A percentile compares a stretch with the other conserved stretches of the same genome.
phyloP scores from a whole-genome alignment of 1,140 invertebrate species.

The Neodiprion pinetum region DNA sequence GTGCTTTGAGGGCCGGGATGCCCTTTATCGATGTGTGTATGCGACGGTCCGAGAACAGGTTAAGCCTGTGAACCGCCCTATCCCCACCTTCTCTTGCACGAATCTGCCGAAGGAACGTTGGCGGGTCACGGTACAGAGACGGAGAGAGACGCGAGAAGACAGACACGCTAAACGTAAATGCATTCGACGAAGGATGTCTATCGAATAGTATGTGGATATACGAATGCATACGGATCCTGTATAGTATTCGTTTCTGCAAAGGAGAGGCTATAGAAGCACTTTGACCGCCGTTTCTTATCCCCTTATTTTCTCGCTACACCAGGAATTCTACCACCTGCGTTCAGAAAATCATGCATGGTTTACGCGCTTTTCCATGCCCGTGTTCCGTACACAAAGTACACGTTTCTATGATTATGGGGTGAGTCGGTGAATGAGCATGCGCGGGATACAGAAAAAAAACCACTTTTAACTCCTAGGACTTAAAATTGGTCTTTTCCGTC shows the following conservation, averaged over 20 bases:
- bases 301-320: not conserved
- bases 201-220: no score
- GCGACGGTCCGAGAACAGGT: not conserved
- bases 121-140: not conserved
- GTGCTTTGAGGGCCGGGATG: not conserved
- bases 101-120: not conserved
- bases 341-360: not conserved
- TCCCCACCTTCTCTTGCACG: not conserved
- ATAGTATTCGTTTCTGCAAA: not conserved
- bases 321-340: not conserved
- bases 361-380: no score
- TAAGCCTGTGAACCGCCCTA: not conserved
- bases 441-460: no score
- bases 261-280: not conserved
- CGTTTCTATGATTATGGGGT: no score
- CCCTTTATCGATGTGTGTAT: constrained; percentile 7
- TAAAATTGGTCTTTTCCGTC: no score
- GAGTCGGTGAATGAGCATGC: no score
- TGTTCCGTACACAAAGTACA: no score
- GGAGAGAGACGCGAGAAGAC: not conserved
- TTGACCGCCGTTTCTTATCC: not conserved
- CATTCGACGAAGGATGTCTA: no score
- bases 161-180: no score
- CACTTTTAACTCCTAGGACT: no score
- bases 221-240: no score